A percentile compares a stretch with the other conserved stretches of the same genome.
These are phyloP conservation scores for Microtus richardsoni DNA, from an alignment of 2,113 vertebrate species.

Conservation along the genomic window DNA sequence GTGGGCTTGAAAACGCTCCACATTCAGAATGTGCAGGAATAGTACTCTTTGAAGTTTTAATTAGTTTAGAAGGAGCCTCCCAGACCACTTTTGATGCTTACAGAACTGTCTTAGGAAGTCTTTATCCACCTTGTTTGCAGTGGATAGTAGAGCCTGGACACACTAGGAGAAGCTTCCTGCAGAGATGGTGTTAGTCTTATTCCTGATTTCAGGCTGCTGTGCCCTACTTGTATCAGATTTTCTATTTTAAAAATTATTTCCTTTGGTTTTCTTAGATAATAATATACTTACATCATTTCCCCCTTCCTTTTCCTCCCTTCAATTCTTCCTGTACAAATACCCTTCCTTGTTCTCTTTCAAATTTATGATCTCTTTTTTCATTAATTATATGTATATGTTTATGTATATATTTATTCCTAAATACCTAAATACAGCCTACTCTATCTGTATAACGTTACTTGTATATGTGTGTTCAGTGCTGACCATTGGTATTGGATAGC, in stretches of 20 bases:
- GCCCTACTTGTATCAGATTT: neutral
- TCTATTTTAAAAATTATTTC: neutral
- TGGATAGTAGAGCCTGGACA: neutral
- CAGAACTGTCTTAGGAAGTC: neutral
- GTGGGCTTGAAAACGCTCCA: neutral
- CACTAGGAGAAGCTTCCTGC: neutral
- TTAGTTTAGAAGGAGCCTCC: constrained; percentile 25
- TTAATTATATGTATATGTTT: neutral
- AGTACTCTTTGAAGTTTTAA: constrained; percentile 26
- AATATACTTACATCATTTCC: neutral
- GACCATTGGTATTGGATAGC: neutral
- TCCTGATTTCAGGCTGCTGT: constrained; percentile 8
- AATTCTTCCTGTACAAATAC: neutral
- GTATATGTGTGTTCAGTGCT: neutral
- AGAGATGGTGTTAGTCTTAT: constrained; percentile 30
- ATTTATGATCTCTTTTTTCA: neutral
- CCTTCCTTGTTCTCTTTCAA: neutral
- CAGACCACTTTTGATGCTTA: neutral
- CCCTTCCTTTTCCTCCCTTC: neutral
- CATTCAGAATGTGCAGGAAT: constrained; percentile 47
- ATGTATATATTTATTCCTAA: neutral
- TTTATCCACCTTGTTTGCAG: neutral
- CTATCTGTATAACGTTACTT: neutral
- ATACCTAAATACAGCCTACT: neutral
- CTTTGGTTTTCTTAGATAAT: neutral